Evolutionary conservation across 2,888 invertebrate species (phyloP).

Genomic region (Mylabris sibirica): DNA sequence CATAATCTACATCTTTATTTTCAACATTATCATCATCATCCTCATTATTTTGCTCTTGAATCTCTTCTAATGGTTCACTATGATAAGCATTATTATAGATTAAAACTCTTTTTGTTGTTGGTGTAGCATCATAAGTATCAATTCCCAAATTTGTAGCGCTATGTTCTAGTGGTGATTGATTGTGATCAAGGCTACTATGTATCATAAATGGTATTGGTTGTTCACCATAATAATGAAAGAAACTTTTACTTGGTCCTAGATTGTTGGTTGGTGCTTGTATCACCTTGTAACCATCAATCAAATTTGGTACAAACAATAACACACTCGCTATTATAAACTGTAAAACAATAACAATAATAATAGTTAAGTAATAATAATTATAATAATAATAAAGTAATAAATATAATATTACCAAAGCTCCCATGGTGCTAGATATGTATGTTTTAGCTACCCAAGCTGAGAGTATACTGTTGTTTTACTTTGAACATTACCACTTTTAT

Average conservation of each 20-base stretch:
- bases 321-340: not conserved
- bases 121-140: not conserved
- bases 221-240: constrained; percentile 1
- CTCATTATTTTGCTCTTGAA: not conserved
- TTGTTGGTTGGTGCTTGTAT: not conserved
- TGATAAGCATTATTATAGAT: not conserved
- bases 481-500: not conserved
- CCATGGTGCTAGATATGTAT: not conserved
- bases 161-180: not conserved
- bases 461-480: not conserved
- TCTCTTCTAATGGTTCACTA: not conserved
- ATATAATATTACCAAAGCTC: not conserved
- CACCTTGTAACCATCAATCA: constrained; percentile 2
- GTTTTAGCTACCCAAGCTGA: constrained; percentile 5
- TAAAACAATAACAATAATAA: not conserved
- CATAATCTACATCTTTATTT: not conserved
- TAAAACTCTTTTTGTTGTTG: too few species aligned
- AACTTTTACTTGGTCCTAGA: not conserved
- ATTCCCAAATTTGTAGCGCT: not conserved
- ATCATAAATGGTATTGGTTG: constrained; percentile 3
- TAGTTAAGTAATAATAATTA: not conserved
- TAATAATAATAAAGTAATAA: not conserved
- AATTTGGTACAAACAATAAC: not conserved
- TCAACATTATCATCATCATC: not conserved
- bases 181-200: not conserved